Base-by-base conservation (phyloP, 2,888 invertebrate genomes). In the Caradrina kadenii region DNA sequence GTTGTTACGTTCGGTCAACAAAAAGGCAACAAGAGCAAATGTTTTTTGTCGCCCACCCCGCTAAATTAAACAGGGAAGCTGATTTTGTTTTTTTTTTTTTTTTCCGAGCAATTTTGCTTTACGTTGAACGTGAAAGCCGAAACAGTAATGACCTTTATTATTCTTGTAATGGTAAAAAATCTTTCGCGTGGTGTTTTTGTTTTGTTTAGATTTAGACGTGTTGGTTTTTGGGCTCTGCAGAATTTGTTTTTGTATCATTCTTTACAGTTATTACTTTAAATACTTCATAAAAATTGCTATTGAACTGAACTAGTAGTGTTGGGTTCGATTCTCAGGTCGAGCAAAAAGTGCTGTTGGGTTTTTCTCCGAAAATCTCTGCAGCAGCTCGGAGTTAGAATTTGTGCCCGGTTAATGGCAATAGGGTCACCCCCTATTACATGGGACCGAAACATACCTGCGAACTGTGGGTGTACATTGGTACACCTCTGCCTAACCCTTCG, bases 11-110 rank as follows among this genome's bases (percentile, higher is more conserved):
- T 89, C 87, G 91, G 90, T 89, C 92, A 92, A 93, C 93, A 94
- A 94, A 95, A 94, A 93, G 89, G 88, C 89, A 82, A 89, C 89
- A 91, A 89, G 89, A 89, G 88, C 91, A 88, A 89, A 88, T 91
- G 90, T 91, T 95, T 94, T 94, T 95, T 94, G 94, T 91, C 89
- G 89, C 92, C 92, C 91, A 87, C 91, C 92, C 90, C 91, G 94
- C 94, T 93, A 95, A 95, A 95, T 95, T 94, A 94, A 94, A 95
- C 94, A 93, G 91, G 91, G 91, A 89, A 91, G 93, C 91, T 90
- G 91, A 93, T 93, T 93, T 93, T 92, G 89, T 92, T 93, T 89
- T 88, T 83, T 88, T 88, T 83, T 91, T 92, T 85, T 83, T 87
- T 85, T 85, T 75, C 79, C 75, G 72, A 88, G 86, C 88, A 91